Evolutionary conservation across 2,888 invertebrate genomes (phyloP), one percentile per base, ranked within the genome.

Genomic region (Brachynemurus nebulosus): DNA sequence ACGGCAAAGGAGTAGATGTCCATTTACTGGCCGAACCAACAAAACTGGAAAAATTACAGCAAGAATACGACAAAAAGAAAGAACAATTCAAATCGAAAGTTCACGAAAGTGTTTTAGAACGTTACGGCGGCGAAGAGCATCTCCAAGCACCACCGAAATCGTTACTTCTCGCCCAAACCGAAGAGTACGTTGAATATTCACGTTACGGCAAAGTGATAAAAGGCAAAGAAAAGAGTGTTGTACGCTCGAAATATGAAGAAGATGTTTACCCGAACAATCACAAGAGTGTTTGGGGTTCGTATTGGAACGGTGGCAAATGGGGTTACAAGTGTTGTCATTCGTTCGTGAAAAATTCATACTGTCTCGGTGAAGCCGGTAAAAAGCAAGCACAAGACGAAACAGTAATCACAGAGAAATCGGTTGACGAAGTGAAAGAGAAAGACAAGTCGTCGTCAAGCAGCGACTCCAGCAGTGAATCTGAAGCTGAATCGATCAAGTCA

Each of bases 1-100:
- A 88, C 59, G 84, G 88, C 45, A 78, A 82, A 53, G 93, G 95
- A 3, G 84, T 95, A 0, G 93, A 95, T 67, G 91, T 95, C 18
- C 92, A 96, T 62, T 72, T 96, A 45, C 72, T 97, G 52, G 97
- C 97, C 3, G 98, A 98, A 63, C 98, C 98, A 6, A 99, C 98
- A 9, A 96, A 96, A 65, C 68, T 97, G 49, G 97, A 96, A 63
- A 65, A 91, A 53, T 65, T 98, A 47, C 84, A 92, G 62, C 76
- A 83, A 44, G 88, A 96, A 63, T 96, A 90, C 62, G 82, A 84
- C 46, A 77, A 85, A 52, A 88, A 92, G 62, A 90, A 90, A 61
- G 85, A 88, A 30, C 83, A 86, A 53, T 84, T 90, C 53, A 93
- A 97, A 66, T 79, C 83, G 9, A 72, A 85, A 67, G 84, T 89